A percentile compares a stretch with the other conserved stretches of the same genome.
These are phyloP conservation scores for Parauchenoglanis ngamensis DNA, from an alignment of 2,797 vertebrate species.

Conservation along the genomic window DNA sequence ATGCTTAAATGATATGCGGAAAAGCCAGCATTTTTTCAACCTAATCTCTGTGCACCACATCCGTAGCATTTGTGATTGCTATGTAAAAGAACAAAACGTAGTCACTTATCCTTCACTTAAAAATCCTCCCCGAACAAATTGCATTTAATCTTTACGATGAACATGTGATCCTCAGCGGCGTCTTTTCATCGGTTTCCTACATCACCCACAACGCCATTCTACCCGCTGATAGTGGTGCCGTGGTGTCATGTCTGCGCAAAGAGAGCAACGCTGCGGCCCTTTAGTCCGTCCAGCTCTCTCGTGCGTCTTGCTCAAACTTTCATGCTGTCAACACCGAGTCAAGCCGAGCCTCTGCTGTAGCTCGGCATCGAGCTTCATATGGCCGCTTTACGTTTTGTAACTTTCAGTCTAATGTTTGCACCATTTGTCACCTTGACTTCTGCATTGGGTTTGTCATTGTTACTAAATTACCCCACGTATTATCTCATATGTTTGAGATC, in stretches of 20 bases:
- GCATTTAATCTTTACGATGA: not conserved
- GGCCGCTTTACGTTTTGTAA: not conserved
- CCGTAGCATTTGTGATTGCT: not conserved
- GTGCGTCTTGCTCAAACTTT: not conserved
- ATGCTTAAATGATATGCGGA: not conserved
- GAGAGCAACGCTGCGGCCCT: not conserved
- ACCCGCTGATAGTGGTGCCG: no score
- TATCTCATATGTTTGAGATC: not conserved
- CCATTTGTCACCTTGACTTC: not conserved
- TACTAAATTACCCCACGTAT: not conserved
- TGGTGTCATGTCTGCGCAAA: not conserved
- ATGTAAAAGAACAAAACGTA: not conserved
- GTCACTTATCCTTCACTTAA: not conserved
- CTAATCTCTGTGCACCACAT: not conserved
- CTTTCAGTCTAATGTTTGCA: not conserved
- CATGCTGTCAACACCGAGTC: no score
- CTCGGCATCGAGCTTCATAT: not conserved
- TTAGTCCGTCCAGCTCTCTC: not conserved
- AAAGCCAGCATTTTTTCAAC: not conserved
- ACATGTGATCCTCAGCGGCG: no score
- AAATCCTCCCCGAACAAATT: not conserved
- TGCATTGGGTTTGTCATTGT: not conserved
- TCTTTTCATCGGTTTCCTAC: not conserved
- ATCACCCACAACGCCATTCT: not conserved
- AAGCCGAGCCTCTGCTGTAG: not conserved